A percentile compares a stretch with the other conserved stretches of the same genome.
Evolutionary conservation across 2,888 invertebrate species (phyloP).

Genomic region (Metallyticus violacea): DNA sequence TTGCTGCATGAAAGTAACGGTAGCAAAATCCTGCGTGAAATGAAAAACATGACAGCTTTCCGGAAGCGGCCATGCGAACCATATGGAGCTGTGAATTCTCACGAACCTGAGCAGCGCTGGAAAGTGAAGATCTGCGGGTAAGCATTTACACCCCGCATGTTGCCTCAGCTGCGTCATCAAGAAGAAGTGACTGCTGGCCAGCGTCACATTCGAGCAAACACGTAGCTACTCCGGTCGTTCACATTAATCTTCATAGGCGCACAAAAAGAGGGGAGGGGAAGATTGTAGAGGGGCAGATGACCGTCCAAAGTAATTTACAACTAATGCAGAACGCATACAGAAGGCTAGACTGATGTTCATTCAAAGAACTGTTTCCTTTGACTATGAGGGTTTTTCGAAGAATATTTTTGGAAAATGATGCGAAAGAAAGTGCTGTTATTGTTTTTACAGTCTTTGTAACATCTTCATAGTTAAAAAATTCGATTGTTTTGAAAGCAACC

Average conservation of each 20-base stretch:
- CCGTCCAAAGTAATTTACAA: neutral
- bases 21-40: neutral
- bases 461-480: no score
- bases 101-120: neutral
- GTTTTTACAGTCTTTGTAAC: no score
- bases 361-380: no score
- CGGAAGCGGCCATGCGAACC: neutral
- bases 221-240: neutral
- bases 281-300: neutral
- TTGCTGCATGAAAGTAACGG: neutral
- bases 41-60: neutral
- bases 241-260: neutral
- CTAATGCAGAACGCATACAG: no score
- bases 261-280: neutral
- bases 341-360: no score
- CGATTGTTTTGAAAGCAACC: no score
- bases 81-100: neutral
- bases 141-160: neutral
- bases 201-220: neutral
- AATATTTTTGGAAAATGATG: no score
- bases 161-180: neutral
- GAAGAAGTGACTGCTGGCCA: neutral
- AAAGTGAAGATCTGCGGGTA: neutral
- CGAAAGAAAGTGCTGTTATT: no score
- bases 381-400: no score